phyloP scores from a whole-genome alignment of 2,797 vertebrate genomes.

The Meda fulgida region DNA sequence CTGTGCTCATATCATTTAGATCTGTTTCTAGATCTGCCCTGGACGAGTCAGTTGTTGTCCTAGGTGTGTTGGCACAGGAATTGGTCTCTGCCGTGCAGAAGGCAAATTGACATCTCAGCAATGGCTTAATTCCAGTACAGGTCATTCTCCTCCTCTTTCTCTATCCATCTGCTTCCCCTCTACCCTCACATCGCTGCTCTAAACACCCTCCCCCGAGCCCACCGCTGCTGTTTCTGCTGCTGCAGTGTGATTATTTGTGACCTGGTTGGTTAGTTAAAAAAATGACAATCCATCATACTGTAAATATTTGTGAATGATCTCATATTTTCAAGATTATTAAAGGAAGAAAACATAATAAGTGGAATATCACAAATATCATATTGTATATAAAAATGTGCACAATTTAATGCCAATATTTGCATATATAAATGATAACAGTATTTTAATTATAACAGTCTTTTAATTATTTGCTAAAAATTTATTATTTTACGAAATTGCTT shows the following conservation, averaged over 20 bases:
- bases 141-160: slow-evolving; percentile 46
- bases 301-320: background rate
- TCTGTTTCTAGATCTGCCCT: slow-evolving; percentile 23
- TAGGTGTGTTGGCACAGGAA: slow-evolving; percentile 49
- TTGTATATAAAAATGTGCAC: background rate
- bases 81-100: background rate
- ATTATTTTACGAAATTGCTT: background rate
- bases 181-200: background rate
- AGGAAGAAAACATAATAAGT: background rate
- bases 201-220: background rate
- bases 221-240: background rate
- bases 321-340: background rate
- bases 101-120: slow-evolving; percentile 24
- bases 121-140: slow-evolving; percentile 62
- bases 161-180: background rate
- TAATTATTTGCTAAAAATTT: background rate
- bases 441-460: background rate
- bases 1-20: background rate
- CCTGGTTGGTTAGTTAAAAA: slow-evolving; percentile 4
- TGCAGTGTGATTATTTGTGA: slow-evolving; percentile 4
- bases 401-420: background rate
- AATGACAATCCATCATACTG: background rate
- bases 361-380: background rate
- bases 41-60: slow-evolving; percentile 15
- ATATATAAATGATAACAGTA: background rate